Conservation (phyloP, 2,888 invertebrate species). For the Druceiella hillmani region DNA sequence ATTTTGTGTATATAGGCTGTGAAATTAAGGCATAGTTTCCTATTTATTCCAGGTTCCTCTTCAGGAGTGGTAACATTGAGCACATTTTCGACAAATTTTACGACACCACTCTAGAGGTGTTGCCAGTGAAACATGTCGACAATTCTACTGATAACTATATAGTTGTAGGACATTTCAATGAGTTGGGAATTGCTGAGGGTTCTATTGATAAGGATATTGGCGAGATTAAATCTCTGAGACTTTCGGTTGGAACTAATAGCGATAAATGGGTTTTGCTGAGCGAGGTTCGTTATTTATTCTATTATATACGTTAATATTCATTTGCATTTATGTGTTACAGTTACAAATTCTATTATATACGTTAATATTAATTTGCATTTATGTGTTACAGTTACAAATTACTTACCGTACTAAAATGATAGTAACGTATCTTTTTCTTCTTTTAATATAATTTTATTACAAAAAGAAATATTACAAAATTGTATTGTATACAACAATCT, state of each 20-base stretch:
- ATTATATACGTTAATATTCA: no score
- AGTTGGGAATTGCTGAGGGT: slow-evolving; percentile 76
- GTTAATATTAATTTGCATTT: no score
- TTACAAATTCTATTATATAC: no score
- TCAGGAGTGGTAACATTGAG: slow-evolving; percentile 85
- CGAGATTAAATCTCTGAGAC: slow-evolving; percentile 62
- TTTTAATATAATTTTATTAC: no score
- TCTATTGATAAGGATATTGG: slow-evolving; percentile 58
- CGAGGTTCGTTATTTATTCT: slow-evolving; percentile 81
- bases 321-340: no score
- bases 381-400: no score
- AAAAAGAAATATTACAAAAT: no score
- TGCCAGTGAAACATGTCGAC: slow-evolving; percentile 43
- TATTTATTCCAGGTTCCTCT: slow-evolving; percentile 67
- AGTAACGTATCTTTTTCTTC: no score
- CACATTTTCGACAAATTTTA: slow-evolving; percentile 85
- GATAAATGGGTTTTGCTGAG: slow-evolving; percentile 88
- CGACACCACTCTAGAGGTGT: slow-evolving; percentile 79
- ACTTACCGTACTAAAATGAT: no score
- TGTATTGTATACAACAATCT: no score
- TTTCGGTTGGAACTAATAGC: slow-evolving; percentile 75
- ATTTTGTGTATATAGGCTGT: no score
- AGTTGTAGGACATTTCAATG: slow-evolving; percentile 70
- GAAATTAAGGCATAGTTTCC: no score
- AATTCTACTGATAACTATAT: slow-evolving; percentile 60